phyloP scores from a whole-genome alignment of 2,113 vertebrate species.

The Acinonyx jubatus region DNA sequence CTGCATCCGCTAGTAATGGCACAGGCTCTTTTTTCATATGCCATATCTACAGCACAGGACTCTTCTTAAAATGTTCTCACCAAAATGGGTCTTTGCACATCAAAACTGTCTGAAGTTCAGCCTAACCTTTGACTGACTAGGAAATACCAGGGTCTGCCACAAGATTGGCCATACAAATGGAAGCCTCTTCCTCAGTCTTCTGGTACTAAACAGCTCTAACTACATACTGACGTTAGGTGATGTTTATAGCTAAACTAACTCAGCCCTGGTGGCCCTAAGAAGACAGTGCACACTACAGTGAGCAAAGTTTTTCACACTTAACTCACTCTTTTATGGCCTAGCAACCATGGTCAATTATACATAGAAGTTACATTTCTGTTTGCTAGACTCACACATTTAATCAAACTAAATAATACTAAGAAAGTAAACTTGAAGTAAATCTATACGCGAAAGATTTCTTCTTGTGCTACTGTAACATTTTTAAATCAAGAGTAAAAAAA shows the following conservation, averaged over 20 bases:
- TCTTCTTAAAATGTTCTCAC: not conserved
- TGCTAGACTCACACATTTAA: not conserved
- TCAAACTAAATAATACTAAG: not conserved
- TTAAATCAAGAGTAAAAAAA: slow-evolving; percentile 35
- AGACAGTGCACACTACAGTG: not conserved
- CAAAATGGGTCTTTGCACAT: not conserved
- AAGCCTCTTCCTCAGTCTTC: not conserved
- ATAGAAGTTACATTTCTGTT: not conserved
- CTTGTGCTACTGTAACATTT: not conserved
- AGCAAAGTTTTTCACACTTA: not conserved
- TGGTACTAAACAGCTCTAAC: not conserved
- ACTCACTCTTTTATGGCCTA: not conserved
- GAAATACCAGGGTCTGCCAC: not conserved
- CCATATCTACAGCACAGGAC: not conserved
- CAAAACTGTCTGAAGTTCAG: not conserved
- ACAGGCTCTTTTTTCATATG: not conserved
- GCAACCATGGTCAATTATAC: not conserved
- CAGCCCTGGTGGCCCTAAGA: not conserved
- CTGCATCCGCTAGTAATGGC: not conserved
- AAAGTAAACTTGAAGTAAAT: slow-evolving; percentile 11
- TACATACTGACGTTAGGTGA: not conserved
- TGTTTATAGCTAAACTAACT: not conserved
- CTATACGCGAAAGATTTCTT: not conserved
- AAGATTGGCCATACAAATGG: not conserved
- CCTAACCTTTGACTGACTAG: not conserved